A percentile compares a stretch with the other conserved stretches of the same genome.
phyloP scores from a whole-genome alignment of 2,113 vertebrate genomes.

The Leptobrachium ailaonicum region DNA sequence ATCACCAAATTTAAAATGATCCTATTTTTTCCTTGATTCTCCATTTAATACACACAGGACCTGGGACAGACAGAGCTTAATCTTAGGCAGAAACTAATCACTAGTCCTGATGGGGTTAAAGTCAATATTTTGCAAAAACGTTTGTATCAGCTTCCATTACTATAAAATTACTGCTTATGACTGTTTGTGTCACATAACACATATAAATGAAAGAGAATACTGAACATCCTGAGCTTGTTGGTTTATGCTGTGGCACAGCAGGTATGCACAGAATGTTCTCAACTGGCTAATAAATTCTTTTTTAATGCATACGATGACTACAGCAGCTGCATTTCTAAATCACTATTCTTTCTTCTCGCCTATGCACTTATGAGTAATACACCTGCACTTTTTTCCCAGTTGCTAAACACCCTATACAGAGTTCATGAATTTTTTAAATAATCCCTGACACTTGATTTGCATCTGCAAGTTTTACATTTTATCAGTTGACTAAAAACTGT shows the following conservation, averaged over 20 bases:
- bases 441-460: slow-evolving; percentile 43
- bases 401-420: slow-evolving; percentile 30
- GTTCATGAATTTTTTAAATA: slow-evolving; percentile 40
- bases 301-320: slow-evolving; percentile 25
- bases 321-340: slow-evolving; percentile 25
- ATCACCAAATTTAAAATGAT: no score
- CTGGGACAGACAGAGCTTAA: no score
- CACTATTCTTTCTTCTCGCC: slow-evolving; percentile 9
- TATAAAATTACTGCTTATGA: no score
- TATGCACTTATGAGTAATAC: slow-evolving; percentile 38
- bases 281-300: not conserved
- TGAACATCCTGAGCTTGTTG: no score
- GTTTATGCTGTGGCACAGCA: not conserved
- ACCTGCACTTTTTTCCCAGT: slow-evolving; percentile 32
- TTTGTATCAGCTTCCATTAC: no score
- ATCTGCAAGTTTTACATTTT: slow-evolving; percentile 30
- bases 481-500: slow-evolving; percentile 5
- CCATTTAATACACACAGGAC: no score
- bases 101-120: no score
- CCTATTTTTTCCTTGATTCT: no score
- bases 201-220: not conserved
- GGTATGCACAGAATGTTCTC: slow-evolving; percentile 4
- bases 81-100: no score
- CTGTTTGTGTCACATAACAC: not conserved
- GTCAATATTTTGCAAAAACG: no score